Base-by-base conservation (phyloP, 2,888 invertebrate genomes). In the Biston betularia region DNA sequence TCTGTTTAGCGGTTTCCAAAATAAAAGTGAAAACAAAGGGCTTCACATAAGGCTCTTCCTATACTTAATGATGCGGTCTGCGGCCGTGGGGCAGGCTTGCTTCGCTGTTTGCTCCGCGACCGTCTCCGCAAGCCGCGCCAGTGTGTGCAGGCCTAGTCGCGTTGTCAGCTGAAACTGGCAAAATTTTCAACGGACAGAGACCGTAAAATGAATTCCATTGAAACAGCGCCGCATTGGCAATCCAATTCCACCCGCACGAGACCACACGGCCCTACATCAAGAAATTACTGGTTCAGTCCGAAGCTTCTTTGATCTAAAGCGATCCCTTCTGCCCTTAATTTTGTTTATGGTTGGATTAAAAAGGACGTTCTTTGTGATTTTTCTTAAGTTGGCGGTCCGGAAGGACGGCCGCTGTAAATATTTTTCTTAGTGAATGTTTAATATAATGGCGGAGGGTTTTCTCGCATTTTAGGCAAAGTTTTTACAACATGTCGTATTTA, bases 331-430 rank as follows among this genome's bases (percentile, higher is more conserved):
- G 75, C 72, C 70, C 73, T 74, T 79, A 76, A 82, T 83, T 89
- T 88, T 89, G 88, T 88, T 89, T 90, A 89, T 82, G 78, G 78
- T 74, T 63, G 81, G 82, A 85, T 87, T 89, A 87, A 86, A 87
- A 86, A 81, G 79, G 82, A 81, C 78, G 80, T 77, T 78, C 79
- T 79, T 78, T 81, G 77, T 79, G 79, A 79, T 77, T 80, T 76
- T 77, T 79, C 78, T 76, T 76, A 76, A 77, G 73, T 72, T 69
- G 69, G 65, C 75, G 76, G 75, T 73, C 77, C 75, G 74, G 69
- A 77, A 73, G 73, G 67, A 63, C 46, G 75, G 71, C 59, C 71
- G 73, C 70, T 71, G 74, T 69, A 74, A 71, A 78, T 76, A 77
- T 77, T 76, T 77, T 74, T 67, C 71, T 73, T 53, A 53, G 63